Conservation (phyloP, 2,888 invertebrate genomes). For the Stenodema calcarata region DNA sequence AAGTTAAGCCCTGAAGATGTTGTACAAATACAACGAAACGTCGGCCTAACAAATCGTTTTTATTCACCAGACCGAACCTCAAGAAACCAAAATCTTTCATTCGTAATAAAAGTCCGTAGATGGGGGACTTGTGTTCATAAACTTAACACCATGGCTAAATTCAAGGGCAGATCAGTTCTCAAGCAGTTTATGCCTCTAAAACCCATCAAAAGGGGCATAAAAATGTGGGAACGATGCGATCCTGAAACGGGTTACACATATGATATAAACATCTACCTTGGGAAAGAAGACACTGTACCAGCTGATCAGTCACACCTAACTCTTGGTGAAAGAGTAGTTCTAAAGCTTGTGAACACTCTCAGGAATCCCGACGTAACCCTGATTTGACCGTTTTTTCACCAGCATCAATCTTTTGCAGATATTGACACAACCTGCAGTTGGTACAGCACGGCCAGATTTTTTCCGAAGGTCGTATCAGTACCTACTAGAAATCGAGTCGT, state of each 20-base stretch:
- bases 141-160: too few species aligned
- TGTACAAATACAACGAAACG: too few species aligned
- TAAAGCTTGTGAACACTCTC: slow-evolving; percentile 54
- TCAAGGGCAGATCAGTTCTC: slow-evolving; percentile 48
- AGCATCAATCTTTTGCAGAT: slow-evolving; percentile 52
- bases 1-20: too few species aligned
- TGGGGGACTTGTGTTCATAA: too few species aligned
- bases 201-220: slow-evolving; percentile 55
- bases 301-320: slow-evolving; percentile 22
- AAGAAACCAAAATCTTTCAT: too few species aligned
- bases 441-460: slow-evolving; percentile 51
- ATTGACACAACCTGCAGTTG: slow-evolving; percentile 54
- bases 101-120: too few species aligned
- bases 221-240: slow-evolving; percentile 53
- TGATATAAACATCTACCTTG: slow-evolving; percentile 52
- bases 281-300: slow-evolving; percentile 41
- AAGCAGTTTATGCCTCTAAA: slow-evolving; percentile 53
- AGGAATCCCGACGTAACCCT: slow-evolving; percentile 49
- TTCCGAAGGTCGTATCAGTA: slow-evolving; percentile 10
- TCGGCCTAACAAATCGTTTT: too few species aligned
- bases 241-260: slow-evolving; percentile 55
- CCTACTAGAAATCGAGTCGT: neutral
- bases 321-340: slow-evolving; percentile 55
- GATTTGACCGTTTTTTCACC: slow-evolving; percentile 54
- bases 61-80: too few species aligned